Conservation (phyloP, 2,113 vertebrate genomes). For the Festucalex cinctus region DNA sequence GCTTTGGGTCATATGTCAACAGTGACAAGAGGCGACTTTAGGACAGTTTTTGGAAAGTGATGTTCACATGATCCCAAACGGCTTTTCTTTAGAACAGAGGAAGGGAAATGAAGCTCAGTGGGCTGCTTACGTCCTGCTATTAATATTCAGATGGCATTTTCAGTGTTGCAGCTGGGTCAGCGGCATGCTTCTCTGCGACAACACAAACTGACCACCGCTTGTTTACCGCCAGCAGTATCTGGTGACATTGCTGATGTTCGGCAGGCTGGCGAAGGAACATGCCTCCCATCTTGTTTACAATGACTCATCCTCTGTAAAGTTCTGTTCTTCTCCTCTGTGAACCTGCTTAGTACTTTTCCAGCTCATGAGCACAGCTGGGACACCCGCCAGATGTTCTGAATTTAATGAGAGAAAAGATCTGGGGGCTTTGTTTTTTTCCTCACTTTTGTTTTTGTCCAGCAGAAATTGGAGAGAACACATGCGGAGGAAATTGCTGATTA, state of each 20-base stretch:
- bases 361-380: conserved; percentile 66
- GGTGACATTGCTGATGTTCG: conserved; percentile 57
- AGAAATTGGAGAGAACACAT: conserved; percentile 30
- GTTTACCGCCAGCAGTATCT: conserved; percentile 54
- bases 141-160: conserved; percentile 60
- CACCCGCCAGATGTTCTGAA: conserved; percentile 64
- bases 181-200: conserved; percentile 37
- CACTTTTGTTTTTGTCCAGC: conserved; percentile 15
- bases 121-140: conserved; percentile 27
- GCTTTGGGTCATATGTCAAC: not conserved
- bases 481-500: conserved; percentile 24
- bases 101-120: conserved; percentile 33
- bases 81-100: conserved; percentile 20
- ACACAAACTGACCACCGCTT: conserved; percentile 40
- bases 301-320: conserved; percentile 65
- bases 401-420: conserved; percentile 64
- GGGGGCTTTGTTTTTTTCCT: conserved; percentile 9
- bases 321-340: conserved; percentile 47
- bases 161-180: conserved; percentile 31
- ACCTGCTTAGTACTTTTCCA: conserved; percentile 69
- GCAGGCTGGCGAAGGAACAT: conserved; percentile 49
- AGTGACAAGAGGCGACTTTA: not conserved
- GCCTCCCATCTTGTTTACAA: conserved; percentile 61
- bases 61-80: not conserved
- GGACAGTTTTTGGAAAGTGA: not conserved